phyloP scores from a whole-genome alignment of 2,113 vertebrate genomes.

The Aegotheles bennettii region DNA sequence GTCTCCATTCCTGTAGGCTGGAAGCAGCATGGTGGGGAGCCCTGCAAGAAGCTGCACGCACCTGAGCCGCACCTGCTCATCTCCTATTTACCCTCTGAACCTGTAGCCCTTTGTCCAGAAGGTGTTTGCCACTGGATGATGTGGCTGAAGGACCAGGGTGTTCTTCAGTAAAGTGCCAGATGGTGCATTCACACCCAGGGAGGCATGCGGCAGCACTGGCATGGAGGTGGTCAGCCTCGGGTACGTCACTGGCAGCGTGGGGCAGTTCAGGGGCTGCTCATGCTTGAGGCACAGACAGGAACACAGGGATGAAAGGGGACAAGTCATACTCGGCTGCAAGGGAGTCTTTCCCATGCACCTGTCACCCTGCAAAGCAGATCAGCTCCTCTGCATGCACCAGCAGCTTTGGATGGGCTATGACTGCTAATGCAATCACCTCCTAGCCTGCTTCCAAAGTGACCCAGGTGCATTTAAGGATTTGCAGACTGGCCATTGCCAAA shows the following conservation, averaged over 20 bases:
- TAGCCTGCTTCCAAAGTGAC: background rate
- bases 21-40: background rate
- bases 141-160: background rate
- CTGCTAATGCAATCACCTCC: background rate
- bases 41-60: background rate
- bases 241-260: fast-evolving
- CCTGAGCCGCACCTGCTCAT: background rate
- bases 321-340: background rate
- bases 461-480: background rate
- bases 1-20: background rate
- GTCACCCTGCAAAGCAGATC: background rate
- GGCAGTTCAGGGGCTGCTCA: background rate
- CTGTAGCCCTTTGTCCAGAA: background rate
- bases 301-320: background rate
- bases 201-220: background rate
- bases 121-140: background rate
- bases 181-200: background rate
- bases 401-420: background rate
- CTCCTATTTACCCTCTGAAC: background rate
- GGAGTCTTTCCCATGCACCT: background rate
- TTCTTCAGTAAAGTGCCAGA: background rate
- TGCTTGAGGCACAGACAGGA: fast-evolving
- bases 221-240: background rate
- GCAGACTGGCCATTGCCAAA: background rate
- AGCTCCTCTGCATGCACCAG: background rate